Conservation (phyloP, 2,113 vertebrate species). For the Larimichthys polyactis region DNA sequence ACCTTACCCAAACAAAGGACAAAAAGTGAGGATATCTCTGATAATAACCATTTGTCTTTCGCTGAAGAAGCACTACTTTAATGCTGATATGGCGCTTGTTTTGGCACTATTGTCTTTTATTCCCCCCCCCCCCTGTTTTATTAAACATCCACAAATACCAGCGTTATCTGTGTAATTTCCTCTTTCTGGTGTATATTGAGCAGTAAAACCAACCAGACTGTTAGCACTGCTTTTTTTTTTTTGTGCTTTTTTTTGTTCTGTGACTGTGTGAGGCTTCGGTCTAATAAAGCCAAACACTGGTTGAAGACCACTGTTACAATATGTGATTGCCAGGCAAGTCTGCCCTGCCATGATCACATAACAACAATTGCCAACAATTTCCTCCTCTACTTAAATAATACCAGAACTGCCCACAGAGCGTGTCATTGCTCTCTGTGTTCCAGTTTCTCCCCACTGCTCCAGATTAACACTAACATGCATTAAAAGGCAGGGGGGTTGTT, state of each 20-base stretch:
- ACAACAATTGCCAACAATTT: constrained; percentile 48
- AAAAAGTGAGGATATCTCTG: background rate
- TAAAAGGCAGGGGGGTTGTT: constrained; percentile 35
- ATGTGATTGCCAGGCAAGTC: constrained; percentile 13
- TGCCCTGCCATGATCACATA: constrained; percentile 39
- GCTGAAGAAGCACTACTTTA: no score
- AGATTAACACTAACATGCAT: constrained; percentile 27
- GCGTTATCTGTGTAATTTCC: background rate
- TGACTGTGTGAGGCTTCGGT: constrained; percentile 1
- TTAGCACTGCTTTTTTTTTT: background rate
- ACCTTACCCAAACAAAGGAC: background rate
- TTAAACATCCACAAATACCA: background rate
- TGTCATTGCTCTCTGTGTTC: constrained; percentile 48
- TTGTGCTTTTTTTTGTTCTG: background rate
- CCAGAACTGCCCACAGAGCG: constrained; percentile 56
- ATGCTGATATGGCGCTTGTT: no score
- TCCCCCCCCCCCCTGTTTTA: no score
- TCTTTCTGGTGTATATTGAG: background rate
- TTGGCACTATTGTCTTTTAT: no score
- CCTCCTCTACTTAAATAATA: constrained; percentile 60
- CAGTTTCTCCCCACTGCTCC: constrained; percentile 23
- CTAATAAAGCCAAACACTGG: background rate
- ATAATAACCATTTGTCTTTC: no score
- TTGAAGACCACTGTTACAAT: constrained; percentile 9
- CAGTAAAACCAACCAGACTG: background rate